These are phyloP conservation scores for Peromyscus melanophrys DNA, from an alignment of 2,797 vertebrate species.

Conservation along the genomic window DNA sequence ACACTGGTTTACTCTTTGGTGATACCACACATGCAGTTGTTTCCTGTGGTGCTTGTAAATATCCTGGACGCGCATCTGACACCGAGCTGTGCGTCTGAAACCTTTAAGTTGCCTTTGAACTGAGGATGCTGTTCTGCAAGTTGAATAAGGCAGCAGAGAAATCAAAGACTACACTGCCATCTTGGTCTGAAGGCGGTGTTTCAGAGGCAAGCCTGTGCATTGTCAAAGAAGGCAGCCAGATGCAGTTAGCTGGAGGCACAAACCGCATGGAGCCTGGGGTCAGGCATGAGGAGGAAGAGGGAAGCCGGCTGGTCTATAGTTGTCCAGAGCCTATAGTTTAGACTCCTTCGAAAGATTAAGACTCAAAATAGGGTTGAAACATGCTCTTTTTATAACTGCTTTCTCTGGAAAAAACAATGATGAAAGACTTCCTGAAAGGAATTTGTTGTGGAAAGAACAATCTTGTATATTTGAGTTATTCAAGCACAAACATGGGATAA, in stretches of 20 bases:
- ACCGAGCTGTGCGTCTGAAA: conserved; percentile 37
- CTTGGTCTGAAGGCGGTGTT: not conserved
- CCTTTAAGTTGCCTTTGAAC: conserved; percentile 56
- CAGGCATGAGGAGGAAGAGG: not conserved
- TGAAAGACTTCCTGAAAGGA: conserved; percentile 6
- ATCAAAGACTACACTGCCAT: conserved; percentile 29
- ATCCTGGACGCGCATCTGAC: conserved; percentile 16
- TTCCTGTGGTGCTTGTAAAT: conserved; percentile 76
- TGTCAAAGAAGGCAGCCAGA: not conserved
- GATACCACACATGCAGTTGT: conserved; percentile 76
- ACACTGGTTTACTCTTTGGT: conserved; percentile 37
- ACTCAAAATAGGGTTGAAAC: conserved; percentile 35
- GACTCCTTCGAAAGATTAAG: conserved; percentile 32
- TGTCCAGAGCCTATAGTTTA: not conserved
- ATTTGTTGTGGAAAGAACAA: not conserved
- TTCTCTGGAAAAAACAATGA: not conserved
- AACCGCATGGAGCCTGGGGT: not conserved
- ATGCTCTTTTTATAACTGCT: not conserved
- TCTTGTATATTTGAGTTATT: not conserved
- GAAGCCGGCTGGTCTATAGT: not conserved
- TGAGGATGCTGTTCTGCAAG: conserved; percentile 2
- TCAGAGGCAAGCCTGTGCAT: not conserved
- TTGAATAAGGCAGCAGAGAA: not conserved
- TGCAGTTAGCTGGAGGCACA: not conserved
- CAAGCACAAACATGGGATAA: not conserved